These are phyloP conservation scores for Sebastes jordani DNA, from an alignment of 2,797 vertebrate species.

Conservation along the genomic window DNA sequence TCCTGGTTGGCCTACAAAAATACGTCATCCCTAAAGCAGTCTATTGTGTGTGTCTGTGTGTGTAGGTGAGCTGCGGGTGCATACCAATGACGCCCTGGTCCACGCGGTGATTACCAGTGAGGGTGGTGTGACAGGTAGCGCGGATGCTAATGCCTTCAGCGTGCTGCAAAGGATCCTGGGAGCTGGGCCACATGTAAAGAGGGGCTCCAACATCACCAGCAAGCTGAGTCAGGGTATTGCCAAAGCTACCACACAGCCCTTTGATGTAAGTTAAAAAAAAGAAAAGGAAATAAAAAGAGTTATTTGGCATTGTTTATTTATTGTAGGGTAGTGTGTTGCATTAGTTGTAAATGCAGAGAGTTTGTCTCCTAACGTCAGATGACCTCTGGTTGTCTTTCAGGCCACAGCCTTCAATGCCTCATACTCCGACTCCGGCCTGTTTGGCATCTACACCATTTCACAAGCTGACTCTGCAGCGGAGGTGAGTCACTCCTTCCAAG, in stretches of 20 bases:
- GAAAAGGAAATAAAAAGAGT: not conserved
- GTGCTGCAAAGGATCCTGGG: constrained; percentile 91
- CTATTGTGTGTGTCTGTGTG: not conserved
- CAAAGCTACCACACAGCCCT: constrained; percentile 87
- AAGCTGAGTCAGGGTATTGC: constrained; percentile 86
- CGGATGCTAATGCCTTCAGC: constrained; percentile 88
- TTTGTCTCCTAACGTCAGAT: not conserved
- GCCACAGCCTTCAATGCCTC: constrained; percentile 89
- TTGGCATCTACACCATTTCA: constrained; percentile 90
- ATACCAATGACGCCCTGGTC: constrained; percentile 85
- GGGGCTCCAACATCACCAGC: constrained; percentile 86
- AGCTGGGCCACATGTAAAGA: constrained; percentile 91
- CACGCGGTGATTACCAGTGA: constrained; percentile 89
- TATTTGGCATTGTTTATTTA: not conserved
- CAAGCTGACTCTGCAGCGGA: constrained; percentile 85
- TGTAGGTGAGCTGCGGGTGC: constrained; percentile 89
- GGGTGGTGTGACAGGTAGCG: constrained; percentile 80
- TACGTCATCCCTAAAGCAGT: too few species aligned
- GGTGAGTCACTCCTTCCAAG: constrained; percentile 74
- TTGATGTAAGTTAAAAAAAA: constrained; percentile 86
- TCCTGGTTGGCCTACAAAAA: too few species aligned
- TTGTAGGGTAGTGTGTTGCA: not conserved
- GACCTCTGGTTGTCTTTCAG: constrained; percentile 71
- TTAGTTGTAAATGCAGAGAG: not conserved
- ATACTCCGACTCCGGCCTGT: constrained; percentile 94